Evolutionary conservation across 2,888 invertebrate species (phyloP).

Genomic region (Anagyrus pseudococci): DNA sequence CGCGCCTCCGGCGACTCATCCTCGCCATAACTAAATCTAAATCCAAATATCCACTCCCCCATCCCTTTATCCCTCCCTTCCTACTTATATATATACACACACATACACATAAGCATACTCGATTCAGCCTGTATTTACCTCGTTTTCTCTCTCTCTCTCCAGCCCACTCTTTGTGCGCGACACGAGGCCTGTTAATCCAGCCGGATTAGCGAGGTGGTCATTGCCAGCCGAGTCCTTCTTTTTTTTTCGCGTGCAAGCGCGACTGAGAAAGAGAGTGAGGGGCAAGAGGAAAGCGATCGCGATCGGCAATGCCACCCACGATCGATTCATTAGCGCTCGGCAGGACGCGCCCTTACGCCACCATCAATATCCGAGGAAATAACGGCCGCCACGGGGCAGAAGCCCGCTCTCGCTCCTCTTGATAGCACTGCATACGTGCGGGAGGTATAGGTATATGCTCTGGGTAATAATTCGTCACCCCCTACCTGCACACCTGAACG

Average conservation of each 20-base stretch:
- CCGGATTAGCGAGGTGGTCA: too few species aligned
- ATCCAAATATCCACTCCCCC: constrained; percentile 20
- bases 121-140: too few species aligned
- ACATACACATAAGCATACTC: too few species aligned
- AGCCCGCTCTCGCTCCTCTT: too few species aligned
- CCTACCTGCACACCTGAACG: neutral
- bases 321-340: constrained; percentile 59
- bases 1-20: neutral
- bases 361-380: constrained; percentile 54
- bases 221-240: too few species aligned
- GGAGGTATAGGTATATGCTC: constrained; percentile 15
- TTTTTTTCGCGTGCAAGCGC: too few species aligned
- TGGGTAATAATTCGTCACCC: neutral
- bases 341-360: constrained; percentile 52
- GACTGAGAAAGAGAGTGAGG: too few species aligned
- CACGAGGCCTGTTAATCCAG: too few species aligned
- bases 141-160: too few species aligned
- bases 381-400: constrained; percentile 46
- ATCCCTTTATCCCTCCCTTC: constrained; percentile 15
- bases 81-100: too few species aligned
- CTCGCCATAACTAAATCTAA: neutral
- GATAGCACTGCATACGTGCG: constrained; percentile 33
- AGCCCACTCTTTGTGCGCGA: too few species aligned
- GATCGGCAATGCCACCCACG: constrained; percentile 54
- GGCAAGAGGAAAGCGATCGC: constrained; percentile 5